Evolutionary conservation across 2,797 vertebrate genomes (phyloP).

Genomic region (Lophura swinhoii): DNA sequence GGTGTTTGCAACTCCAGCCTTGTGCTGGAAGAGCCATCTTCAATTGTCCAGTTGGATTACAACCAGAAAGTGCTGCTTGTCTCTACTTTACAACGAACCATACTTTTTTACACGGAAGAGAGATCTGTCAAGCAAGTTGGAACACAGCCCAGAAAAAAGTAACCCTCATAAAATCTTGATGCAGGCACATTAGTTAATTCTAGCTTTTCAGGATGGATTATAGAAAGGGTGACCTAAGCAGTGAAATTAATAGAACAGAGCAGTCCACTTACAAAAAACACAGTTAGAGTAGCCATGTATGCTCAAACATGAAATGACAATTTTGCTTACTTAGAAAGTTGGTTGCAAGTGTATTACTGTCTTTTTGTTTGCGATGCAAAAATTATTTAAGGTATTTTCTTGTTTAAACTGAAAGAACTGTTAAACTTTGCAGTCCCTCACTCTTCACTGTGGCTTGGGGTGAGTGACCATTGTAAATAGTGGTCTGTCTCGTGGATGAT

Average conservation of each 20-base stretch:
- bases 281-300: not conserved
- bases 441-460: not conserved
- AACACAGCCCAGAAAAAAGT: constrained; percentile 92
- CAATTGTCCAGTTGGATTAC: constrained; percentile 94
- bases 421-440: not conserved
- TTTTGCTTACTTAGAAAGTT: not conserved
- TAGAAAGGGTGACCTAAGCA: constrained; percentile 10
- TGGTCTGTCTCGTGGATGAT: not conserved
- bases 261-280: not conserved
- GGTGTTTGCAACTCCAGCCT: constrained; percentile 89
- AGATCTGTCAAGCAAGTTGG: constrained; percentile 89
- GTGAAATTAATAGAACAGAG: not conserved
- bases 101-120: constrained; percentile 91
- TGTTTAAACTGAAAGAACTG: not conserved
- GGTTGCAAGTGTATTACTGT: not conserved
- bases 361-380: not conserved
- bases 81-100: constrained; percentile 88
- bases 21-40: constrained; percentile 89
- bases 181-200: not conserved
- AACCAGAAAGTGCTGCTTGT: constrained; percentile 92
- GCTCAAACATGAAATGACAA: not conserved
- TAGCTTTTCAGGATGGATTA: constrained; percentile 21
- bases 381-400: not conserved
- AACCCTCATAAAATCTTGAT: constrained; percentile 46
- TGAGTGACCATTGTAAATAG: not conserved